Evolutionary conservation across 1,140 invertebrate genomes (phyloP).

Genomic region (Eriosoma lanigerum): DNA sequence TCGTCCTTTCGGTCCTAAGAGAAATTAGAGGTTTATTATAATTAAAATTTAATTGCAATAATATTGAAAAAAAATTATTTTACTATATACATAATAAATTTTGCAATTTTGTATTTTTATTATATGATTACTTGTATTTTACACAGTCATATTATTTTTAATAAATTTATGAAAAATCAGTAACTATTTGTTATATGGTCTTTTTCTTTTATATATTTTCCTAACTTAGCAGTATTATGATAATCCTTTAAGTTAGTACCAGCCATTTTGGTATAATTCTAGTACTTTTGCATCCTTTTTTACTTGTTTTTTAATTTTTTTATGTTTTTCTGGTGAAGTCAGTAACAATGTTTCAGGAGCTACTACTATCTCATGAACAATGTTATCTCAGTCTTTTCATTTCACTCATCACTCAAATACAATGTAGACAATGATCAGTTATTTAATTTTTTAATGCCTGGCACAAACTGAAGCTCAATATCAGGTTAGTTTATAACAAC

Average conservation of each 20-base stretch:
- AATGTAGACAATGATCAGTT: background rate
- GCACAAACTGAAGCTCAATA: background rate
- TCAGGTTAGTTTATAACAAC: background rate
- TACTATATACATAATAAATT: too few species aligned
- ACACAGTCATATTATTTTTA: too few species aligned
- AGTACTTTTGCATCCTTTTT: slow-evolving; percentile 54
- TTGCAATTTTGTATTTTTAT: too few species aligned
- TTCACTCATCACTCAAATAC: background rate
- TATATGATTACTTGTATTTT: too few species aligned
- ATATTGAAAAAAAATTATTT: too few species aligned
- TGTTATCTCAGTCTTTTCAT: background rate
- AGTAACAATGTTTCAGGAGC: background rate
- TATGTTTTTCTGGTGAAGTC: slow-evolving; percentile 56
- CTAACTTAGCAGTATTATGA: too few species aligned
- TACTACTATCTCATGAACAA: background rate
- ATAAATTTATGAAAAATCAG: background rate
- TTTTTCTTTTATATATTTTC: too few species aligned
- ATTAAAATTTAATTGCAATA: too few species aligned
- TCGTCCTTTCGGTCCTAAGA: too few species aligned
- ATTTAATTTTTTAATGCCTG: slow-evolving; percentile 53
- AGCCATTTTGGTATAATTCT: slow-evolving; percentile 30
- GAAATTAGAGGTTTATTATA: too few species aligned
- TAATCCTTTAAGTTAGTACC: background rate
- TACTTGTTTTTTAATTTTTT: slow-evolving; percentile 57
- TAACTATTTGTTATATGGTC: too few species aligned